Percentiles rank a stretch among this genome's conserved stretches.
Conservation (phyloP, 1,140 invertebrate species). For the Drosophila busckii region DNA sequence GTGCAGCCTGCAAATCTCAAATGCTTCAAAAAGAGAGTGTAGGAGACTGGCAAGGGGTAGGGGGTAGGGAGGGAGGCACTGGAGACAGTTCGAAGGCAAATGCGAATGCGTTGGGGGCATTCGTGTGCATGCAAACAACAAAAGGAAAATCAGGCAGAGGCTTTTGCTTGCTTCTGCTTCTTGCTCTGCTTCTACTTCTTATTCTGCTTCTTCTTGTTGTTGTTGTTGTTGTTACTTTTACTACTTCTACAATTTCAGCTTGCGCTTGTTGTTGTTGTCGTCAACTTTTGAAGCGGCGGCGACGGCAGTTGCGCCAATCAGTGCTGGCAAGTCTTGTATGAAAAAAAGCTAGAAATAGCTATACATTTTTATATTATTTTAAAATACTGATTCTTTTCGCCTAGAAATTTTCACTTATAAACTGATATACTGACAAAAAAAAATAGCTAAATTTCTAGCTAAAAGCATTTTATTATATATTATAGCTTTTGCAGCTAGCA, state of each 20-base stretch:
- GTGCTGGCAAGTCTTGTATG: no score
- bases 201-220: constrained; percentile 4
- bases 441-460: no score
- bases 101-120: constrained; percentile 28
- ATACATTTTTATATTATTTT: no score
- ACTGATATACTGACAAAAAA: no score
- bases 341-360: no score
- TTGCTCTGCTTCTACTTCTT: constrained; percentile 49
- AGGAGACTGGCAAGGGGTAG: neutral
- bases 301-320: no score
- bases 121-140: constrained; percentile 73
- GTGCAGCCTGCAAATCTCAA: constrained; percentile 10
- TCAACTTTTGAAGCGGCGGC: no score
- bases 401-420: no score
- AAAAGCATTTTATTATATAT: no score
- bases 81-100: constrained; percentile 6
- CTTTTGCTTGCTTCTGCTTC: constrained; percentile 39
- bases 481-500: no score
- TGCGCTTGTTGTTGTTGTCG: no score
- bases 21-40: neutral
- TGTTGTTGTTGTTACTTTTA: constrained; percentile 5
- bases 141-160: constrained; percentile 72
- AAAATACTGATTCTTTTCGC: no score
- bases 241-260: constrained; percentile 19
- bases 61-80: neutral